Evolutionary conservation across 2,888 invertebrate genomes (phyloP).

Genomic region (Mimachlamys varia): DNA sequence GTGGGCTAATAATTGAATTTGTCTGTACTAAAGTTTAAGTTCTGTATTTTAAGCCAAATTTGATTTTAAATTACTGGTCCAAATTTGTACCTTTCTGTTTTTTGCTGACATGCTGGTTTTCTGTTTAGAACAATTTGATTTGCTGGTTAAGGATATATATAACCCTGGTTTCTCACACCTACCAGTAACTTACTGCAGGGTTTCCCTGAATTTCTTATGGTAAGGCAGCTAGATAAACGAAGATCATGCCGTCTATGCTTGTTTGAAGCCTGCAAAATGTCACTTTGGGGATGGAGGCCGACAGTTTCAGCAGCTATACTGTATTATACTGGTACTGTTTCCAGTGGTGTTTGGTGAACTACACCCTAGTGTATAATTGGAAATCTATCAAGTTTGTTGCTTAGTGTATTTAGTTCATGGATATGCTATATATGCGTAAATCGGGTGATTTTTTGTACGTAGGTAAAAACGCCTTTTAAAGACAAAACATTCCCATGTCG

Average conservation of each 20-base stretch:
- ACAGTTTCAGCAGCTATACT: neutral
- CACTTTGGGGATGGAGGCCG: neutral
- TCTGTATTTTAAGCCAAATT: neutral
- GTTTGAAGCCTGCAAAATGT: neutral
- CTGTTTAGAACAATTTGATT: conserved; percentile 14
- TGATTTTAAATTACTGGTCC: conserved; percentile 10
- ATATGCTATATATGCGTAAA: neutral
- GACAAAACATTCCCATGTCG: too few relatives aligned
- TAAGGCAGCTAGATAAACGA: neutral
- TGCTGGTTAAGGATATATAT: neutral
- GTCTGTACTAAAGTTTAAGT: neutral
- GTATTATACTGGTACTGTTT: neutral
- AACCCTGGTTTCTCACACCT: neutral
- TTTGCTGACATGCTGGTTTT: conserved; percentile 20
- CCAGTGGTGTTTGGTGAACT: neutral
- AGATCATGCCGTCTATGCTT: too few relatives aligned
- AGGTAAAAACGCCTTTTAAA: too few relatives aligned
- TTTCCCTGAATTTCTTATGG: neutral
- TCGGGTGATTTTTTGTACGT: neutral
- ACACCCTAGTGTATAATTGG: neutral
- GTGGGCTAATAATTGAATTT: neutral
- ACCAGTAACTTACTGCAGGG: neutral
- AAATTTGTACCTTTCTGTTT: neutral
- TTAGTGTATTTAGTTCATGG: too few relatives aligned
- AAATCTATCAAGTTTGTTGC: neutral